Evolutionary conservation across 2,113 vertebrate genomes (phyloP).

Genomic region (Grammomys surdaster): DNA sequence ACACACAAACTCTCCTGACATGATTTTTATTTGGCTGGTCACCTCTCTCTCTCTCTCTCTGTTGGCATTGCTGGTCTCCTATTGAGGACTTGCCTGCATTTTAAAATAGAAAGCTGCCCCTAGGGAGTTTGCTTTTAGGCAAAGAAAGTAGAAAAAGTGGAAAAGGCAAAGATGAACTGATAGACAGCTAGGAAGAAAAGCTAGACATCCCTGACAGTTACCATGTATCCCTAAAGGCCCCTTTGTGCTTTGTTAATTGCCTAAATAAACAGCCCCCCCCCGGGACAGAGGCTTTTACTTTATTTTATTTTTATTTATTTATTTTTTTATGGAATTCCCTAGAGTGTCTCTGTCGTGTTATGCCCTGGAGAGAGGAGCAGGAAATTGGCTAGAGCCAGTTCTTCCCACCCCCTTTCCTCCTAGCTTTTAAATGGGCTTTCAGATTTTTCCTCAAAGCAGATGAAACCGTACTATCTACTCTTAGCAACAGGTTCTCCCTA

Average conservation of each 20-base stretch:
- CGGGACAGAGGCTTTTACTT: background rate
- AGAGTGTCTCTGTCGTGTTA: background rate
- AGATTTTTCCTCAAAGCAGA: background rate
- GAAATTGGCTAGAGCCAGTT: background rate
- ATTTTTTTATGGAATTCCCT: background rate
- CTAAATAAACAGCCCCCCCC: slow-evolving; percentile 51
- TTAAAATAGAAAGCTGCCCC: slow-evolving; percentile 29
- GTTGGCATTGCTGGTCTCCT: background rate
- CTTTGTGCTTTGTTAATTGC: slow-evolving; percentile 71
- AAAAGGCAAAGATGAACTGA: background rate
- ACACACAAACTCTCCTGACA: background rate
- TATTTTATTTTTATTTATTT: background rate
- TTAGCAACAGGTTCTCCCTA: background rate
- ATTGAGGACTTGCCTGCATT: background rate
- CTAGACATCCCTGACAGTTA: background rate
- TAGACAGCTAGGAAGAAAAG: background rate
- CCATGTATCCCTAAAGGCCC: slow-evolving; percentile 2
- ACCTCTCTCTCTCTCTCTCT: background rate
- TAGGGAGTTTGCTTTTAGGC: slow-evolving; percentile 23
- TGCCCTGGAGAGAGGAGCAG: slow-evolving; percentile 1
- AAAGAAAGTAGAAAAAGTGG: background rate
- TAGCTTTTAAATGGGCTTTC: slow-evolving; percentile 27
- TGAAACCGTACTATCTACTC: slow-evolving; percentile 12
- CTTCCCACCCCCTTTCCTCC: background rate
- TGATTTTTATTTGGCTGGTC: background rate